Percentiles rank a stretch among this genome's conserved stretches.
Evolutionary conservation across 2,113 vertebrate species (phyloP).

Genomic region (Caranx ignobilis): DNA sequence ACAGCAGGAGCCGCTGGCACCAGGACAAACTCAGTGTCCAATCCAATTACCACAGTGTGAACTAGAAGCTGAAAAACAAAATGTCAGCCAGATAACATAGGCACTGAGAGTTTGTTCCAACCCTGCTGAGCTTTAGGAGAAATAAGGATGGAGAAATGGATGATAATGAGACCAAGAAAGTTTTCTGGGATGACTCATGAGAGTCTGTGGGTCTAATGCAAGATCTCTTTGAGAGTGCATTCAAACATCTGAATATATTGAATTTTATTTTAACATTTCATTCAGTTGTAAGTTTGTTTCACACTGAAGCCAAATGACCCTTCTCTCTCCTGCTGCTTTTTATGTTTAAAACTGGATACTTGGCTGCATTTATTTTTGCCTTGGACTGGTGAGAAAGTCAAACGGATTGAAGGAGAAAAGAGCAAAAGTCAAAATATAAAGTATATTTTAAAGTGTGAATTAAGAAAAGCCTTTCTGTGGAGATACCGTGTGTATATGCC

Average conservation of each 20-base stretch:
- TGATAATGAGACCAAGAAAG: not conserved
- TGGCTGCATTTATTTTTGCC: too few relatives aligned
- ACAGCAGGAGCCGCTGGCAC: not conserved
- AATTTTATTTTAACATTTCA: too few relatives aligned
- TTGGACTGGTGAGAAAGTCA: too few relatives aligned
- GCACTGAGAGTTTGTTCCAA: not conserved
- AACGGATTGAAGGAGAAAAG: too few relatives aligned
- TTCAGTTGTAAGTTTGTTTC: too few relatives aligned
- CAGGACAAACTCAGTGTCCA: constrained; percentile 1
- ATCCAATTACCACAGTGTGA: constrained; percentile 10
- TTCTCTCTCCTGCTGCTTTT: not conserved
- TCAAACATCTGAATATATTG: not conserved
- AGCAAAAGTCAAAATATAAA: too few relatives aligned
- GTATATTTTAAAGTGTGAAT: too few relatives aligned
- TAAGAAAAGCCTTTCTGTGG: too few relatives aligned
- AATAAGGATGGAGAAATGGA: not conserved
- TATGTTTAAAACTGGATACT: not conserved
- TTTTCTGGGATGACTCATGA: not conserved
- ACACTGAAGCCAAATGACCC: too few relatives aligned
- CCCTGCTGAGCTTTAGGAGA: constrained; percentile 9
- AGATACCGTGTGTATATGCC: too few relatives aligned
- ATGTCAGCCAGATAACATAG: constrained; percentile 1
- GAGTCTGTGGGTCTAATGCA: not conserved
- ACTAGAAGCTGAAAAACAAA: constrained; percentile 14
- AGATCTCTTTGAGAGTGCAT: not conserved